A percentile compares a stretch with the other conserved stretches of the same genome.
These are phyloP conservation scores for Caradrina clavipalpis DNA, from an alignment of 2,888 invertebrate species.

Conservation along the genomic window DNA sequence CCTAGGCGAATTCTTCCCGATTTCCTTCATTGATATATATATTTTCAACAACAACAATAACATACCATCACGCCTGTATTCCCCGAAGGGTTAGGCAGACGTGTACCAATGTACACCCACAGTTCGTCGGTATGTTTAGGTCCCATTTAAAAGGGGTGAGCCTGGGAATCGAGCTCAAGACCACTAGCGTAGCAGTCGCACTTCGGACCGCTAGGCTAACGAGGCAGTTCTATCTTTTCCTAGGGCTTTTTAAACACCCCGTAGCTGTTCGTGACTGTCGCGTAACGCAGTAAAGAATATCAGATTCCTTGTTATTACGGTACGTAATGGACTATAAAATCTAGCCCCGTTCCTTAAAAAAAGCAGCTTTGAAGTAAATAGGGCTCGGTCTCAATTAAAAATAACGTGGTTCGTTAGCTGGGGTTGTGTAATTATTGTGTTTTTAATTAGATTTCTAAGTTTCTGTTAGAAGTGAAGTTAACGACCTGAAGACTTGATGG, in stretches of 20 bases:
- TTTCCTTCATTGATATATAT: background rate
- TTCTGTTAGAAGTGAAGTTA: conserved; percentile 32
- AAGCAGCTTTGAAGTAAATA: conserved; percentile 16
- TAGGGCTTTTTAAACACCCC: background rate
- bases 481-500: conserved; percentile 12
- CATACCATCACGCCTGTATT: too few species aligned
- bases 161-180: too few species aligned
- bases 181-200: too few species aligned
- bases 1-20: background rate
- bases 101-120: too few species aligned
- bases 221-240: too few species aligned
- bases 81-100: too few species aligned
- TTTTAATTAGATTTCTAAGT: conserved; percentile 45
- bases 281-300: background rate
- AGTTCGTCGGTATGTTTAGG: too few species aligned
- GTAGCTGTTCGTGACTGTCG: background rate
- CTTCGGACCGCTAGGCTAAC: too few species aligned
- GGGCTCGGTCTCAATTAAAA: conserved; percentile 34
- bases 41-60: too few species aligned
- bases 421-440: conserved; percentile 40
- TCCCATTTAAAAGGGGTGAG: too few species aligned
- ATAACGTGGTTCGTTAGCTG: conserved; percentile 37
- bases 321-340: conserved; percentile 3
- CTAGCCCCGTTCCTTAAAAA: background rate
- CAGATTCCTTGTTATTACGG: background rate